Conservation (phyloP, 2,113 vertebrate species). For the Melanerpes formicivorus region DNA sequence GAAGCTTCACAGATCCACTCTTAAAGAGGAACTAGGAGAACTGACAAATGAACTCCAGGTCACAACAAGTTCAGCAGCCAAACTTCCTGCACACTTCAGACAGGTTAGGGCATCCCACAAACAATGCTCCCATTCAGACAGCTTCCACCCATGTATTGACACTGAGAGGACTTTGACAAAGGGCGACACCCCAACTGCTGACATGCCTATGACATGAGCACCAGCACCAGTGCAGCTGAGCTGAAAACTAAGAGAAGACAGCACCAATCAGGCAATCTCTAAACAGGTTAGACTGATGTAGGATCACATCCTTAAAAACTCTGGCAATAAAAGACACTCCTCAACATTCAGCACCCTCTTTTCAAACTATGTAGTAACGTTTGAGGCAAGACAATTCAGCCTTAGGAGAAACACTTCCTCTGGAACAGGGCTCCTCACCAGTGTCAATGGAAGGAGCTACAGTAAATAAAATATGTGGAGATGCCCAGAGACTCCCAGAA, state of each 20-base stretch:
- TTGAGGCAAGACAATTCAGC: background rate
- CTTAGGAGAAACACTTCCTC: background rate
- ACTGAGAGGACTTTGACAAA: background rate
- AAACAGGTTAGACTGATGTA: background rate
- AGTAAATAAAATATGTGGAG: background rate
- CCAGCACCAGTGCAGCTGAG: background rate
- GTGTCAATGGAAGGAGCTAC: background rate
- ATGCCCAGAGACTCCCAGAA: background rate
- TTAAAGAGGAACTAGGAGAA: background rate
- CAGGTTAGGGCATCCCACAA: background rate
- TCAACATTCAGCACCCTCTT: background rate
- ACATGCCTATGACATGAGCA: rapidly evolving
- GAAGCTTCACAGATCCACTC: background rate
- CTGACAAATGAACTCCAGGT: background rate
- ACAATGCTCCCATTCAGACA: background rate
- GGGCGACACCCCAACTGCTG: background rate
- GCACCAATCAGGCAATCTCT: background rate
- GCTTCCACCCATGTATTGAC: background rate
- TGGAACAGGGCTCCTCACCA: background rate
- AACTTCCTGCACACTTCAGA: background rate
- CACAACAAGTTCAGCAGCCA: background rate
- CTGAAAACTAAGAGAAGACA: background rate
- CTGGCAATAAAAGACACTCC: background rate
- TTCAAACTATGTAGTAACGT: background rate
- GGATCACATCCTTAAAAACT: background rate